Percentiles rank a stretch among this genome's conserved stretches.
Evolutionary conservation across 1,140 invertebrate genomes (phyloP).

Genomic region (Drosophila parabipectinata): DNA sequence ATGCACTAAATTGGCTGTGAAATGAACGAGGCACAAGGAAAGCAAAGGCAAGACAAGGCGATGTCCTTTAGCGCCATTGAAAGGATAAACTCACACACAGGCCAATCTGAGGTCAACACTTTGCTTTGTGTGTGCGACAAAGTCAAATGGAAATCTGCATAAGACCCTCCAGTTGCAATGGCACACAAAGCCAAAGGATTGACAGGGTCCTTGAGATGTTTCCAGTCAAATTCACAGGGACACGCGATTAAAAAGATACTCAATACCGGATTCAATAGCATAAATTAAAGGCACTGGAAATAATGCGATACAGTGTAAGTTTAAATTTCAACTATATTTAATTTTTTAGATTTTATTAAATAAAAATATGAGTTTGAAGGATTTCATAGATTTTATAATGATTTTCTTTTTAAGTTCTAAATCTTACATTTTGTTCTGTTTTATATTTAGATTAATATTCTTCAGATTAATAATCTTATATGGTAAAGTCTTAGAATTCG

Average conservation of each 20-base stretch:
- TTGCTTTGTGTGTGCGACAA: slow-evolving; percentile 46
- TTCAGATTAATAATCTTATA: background rate
- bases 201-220: slow-evolving; percentile 24
- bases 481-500: background rate
- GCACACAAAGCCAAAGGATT: slow-evolving; percentile 18
- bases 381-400: no score
- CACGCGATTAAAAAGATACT: slow-evolving; percentile 1
- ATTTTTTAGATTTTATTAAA: no score
- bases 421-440: no score
- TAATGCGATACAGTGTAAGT: background rate
- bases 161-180: slow-evolving; percentile 52
- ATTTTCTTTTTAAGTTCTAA: no score
- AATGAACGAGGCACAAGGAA: slow-evolving; percentile 43
- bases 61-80: slow-evolving; percentile 23
- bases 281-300: slow-evolving; percentile 22
- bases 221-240: slow-evolving; percentile 44
- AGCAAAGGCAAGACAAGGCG: slow-evolving; percentile 1
- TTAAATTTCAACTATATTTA: no score
- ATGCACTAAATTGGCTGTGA: slow-evolving; percentile 67
- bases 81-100: background rate
- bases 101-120: slow-evolving; percentile 20
- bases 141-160: slow-evolving; percentile 70
- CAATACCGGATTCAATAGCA: slow-evolving; percentile 1
- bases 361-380: no score
- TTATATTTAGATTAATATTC: background rate